Base-by-base conservation (phyloP, 2,888 invertebrate species). In the Pheosia tremula region DNA sequence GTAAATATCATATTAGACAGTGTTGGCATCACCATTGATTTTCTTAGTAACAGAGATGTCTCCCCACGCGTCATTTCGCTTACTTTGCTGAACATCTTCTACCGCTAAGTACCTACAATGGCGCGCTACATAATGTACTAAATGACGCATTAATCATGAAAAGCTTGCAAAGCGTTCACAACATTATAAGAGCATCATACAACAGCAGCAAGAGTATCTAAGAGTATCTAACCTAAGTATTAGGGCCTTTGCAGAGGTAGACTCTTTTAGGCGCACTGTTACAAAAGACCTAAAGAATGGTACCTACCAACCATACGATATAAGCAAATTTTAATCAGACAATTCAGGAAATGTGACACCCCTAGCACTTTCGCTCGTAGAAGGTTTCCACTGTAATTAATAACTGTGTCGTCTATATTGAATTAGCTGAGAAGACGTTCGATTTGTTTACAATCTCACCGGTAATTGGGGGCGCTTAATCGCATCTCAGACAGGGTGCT, bases 361-460 rank as follows among this genome's bases (percentile, higher is more conserved):
- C 39, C 41, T 41, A 53, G 56, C 41, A 56, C 9, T 37, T 53
- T 37, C 37, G 53, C 53, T 61, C 61, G 66, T 61, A 63, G 68
- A 77, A 74, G 73, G 78, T 77, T 81, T 80, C 74, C 78, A 70
- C 67, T 69, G 72, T 77, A 84, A 85, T 82, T 82, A 84, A 85
- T 82, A 82, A 80, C 80, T 74, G 78, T 70, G 67, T 74, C 66
- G 66, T 68, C 60, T 64, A 71, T 75, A 84, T 84, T 72, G 77
- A 83, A 81, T 85, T 81, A 83, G 75, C 73, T 59, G 64, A 55
- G 70, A 71, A 68, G 61, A 74, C 72, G 70, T 76, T 71, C 74
- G 74, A 79, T 79, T 76, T 82, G 82, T 83, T 83, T 84, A 75
- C 77, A 65, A 66, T 65, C 71, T 76, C 72, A 76, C 77, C 79